phyloP scores from a whole-genome alignment of 2,888 invertebrate genomes.

The Emesis castigata region DNA sequence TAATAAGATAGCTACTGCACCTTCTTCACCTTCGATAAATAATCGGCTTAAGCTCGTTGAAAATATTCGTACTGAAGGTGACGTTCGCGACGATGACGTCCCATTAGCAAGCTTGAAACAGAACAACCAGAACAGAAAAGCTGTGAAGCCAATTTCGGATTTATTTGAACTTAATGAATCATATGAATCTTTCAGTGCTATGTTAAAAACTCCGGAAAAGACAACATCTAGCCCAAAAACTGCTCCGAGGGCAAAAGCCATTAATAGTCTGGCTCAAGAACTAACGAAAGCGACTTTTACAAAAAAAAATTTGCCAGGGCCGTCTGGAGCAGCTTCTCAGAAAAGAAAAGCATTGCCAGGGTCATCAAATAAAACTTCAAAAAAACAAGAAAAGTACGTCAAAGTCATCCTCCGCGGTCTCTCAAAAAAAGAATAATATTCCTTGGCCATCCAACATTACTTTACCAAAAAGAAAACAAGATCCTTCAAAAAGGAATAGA shows the following conservation, averaged over 20 bases:
- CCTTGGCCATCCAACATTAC: not conserved
- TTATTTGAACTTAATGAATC: not conserved
- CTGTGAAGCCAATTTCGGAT: not conserved
- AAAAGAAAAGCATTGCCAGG: not conserved
- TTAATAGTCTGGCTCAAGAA: slow-evolving; percentile 1
- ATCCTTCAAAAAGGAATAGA: not conserved
- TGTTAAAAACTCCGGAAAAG: slow-evolving; percentile 8
- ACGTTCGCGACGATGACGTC: slow-evolving; percentile 51
- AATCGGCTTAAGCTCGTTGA: not conserved
- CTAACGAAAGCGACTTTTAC: slow-evolving; percentile 2
- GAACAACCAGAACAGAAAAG: slow-evolving; percentile 39
- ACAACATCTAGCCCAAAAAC: slow-evolving; percentile 1
- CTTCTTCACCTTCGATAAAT: not conserved
- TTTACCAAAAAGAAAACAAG: slow-evolving; percentile 2
- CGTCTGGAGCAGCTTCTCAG: not conserved
- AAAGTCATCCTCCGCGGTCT: not conserved
- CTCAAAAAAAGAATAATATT: not conserved
- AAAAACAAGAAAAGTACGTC: not conserved
- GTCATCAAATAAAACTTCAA: not conserved
- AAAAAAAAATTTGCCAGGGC: not conserved
- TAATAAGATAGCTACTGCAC: not conserved
- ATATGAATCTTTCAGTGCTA: not conserved
- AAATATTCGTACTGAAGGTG: not conserved
- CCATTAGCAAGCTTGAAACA: slow-evolving; percentile 68
- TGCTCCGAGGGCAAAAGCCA: not conserved